Evolutionary conservation across 2,113 vertebrate genomes (phyloP).

Genomic region (Scolopax mira): DNA sequence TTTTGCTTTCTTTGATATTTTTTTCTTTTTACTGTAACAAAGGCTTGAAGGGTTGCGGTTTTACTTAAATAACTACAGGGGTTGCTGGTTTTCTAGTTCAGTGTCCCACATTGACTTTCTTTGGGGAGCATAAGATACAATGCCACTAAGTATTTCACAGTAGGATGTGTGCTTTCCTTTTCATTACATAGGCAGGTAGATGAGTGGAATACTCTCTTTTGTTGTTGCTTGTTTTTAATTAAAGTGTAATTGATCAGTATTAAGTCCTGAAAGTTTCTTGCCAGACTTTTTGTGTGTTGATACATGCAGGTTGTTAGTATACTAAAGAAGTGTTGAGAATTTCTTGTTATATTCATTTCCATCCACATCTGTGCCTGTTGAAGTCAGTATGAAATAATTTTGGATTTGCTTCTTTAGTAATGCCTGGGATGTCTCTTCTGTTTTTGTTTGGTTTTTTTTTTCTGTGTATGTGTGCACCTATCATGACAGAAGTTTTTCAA

Average conservation of each 20-base stretch:
- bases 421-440: background rate
- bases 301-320: background rate
- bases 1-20: constrained; percentile 36
- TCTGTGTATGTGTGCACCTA: background rate
- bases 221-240: background rate
- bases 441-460: background rate
- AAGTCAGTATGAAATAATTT: background rate
- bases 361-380: background rate
- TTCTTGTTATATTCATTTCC: background rate
- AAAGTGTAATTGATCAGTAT: background rate
- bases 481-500: background rate
- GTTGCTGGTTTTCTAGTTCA: background rate
- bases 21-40: constrained; percentile 33
- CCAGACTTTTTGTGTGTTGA: background rate
- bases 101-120: background rate
- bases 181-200: background rate
- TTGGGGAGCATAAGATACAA: background rate
- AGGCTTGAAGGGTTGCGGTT: constrained; percentile 5
- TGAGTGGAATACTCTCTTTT: background rate
- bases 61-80: background rate
- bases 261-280: background rate
- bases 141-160: background rate
- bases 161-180: background rate
- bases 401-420: background rate
- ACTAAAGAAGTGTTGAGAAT: background rate